Evolutionary conservation across 2,888 invertebrate genomes (phyloP), one percentile per base, ranked within the genome.

Genomic region (Chymomyza fuscimana): DNA sequence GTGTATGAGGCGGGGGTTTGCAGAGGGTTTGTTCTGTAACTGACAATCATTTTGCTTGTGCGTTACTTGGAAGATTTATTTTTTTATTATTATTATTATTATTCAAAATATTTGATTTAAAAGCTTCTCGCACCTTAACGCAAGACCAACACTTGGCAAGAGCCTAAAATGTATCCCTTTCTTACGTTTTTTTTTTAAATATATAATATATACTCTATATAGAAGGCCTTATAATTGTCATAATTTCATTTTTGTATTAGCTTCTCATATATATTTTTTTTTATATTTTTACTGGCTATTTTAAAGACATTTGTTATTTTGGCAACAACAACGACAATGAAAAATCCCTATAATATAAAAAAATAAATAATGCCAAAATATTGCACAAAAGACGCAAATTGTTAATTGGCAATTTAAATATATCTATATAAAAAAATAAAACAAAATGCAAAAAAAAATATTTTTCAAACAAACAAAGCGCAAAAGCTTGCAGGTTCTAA

Each of bases 321-420:
- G 12, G 16, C 52, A 10, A 60, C 65, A 15, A 22, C 16, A 51
- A 15, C 4, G 16, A 50, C 40, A 59, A 54, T 58, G 19, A 65
- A 46, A 54, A 10, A 36, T 12, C 29, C 15, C 36, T 15, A 54
- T 29, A 25, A 60, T 4, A 59, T n/a, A 29, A 63, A 19, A 19
- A 36, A 69, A 25, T 54, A 65, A 64, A 65, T 32, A 63, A 50
- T 59, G 58, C 52, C 54, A 73, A 68, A 64, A 72, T 56, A 54
- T 69, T 66, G 56, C 70, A 69, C 65, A 73, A 64, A 74, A 77
- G 83, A 80, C 83, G 78, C 79, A 82, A 82, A 82, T 82, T 82
- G 83, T 82, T 82, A 83, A 82, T 83, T 82, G 81, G 81, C 83
- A 76, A 73, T 80, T 82, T 76, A 79, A 82, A 79, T 75, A 83